A percentile compares a stretch with the other conserved stretches of the same genome.
These are phyloP conservation scores for Nudaria mundana DNA, from an alignment of 2,888 invertebrate species.

Conservation along the genomic window DNA sequence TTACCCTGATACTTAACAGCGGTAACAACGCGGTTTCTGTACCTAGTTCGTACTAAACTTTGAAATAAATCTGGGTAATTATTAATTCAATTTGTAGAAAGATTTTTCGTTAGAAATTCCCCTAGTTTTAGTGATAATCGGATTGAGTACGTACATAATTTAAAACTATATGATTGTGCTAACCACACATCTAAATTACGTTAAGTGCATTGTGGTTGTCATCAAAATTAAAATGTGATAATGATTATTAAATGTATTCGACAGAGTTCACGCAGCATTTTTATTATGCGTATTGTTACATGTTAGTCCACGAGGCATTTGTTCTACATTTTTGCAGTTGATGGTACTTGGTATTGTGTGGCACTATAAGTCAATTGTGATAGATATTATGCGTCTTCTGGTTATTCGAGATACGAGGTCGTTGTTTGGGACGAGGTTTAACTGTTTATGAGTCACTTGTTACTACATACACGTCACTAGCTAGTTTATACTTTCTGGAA, in stretches of 20 bases:
- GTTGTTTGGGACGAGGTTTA: too few relatives aligned
- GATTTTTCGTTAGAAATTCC: slow-evolving; percentile 37
- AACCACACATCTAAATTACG: too few relatives aligned
- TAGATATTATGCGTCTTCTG: too few relatives aligned
- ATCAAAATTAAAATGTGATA: slow-evolving; percentile 19
- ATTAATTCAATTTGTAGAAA: slow-evolving; percentile 58
- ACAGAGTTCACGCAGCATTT: not conserved
- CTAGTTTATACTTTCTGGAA: too few relatives aligned
- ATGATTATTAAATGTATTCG: slow-evolving; percentile 6
- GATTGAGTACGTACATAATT: slow-evolving; percentile 22
- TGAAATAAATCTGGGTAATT: slow-evolving; percentile 54
- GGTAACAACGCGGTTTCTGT: slow-evolving; percentile 57
- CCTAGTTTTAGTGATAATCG: slow-evolving; percentile 33
- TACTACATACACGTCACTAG: too few relatives aligned
- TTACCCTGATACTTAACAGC: slow-evolving; percentile 40
- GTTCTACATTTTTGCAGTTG: too few relatives aligned
- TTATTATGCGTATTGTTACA: not conserved
- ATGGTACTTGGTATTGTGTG: not conserved
- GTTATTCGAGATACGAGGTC: too few relatives aligned
- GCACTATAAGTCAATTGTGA: not conserved
- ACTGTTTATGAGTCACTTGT: too few relatives aligned
- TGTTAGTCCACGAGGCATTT: too few relatives aligned
- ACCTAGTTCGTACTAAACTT: slow-evolving; percentile 53
- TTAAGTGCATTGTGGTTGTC: slow-evolving; percentile 12
- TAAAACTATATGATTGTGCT: not conserved